Evolutionary conservation across 2,888 invertebrate species (phyloP), one percentile per base, ranked within the genome.

Genomic region (Eupithecia subfuscata): DNA sequence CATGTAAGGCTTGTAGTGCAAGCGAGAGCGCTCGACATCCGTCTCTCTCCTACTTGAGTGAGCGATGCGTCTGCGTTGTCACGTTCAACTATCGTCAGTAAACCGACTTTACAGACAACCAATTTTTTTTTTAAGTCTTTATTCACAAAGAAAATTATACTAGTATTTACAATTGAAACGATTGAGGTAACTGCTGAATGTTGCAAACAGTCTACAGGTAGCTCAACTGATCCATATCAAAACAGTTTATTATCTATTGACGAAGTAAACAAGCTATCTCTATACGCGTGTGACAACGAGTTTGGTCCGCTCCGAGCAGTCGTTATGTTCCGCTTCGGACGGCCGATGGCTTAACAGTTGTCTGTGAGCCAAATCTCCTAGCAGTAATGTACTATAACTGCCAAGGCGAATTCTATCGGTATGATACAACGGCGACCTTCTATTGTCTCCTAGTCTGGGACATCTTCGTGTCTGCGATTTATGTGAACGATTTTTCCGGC

Each of bases 391-490:
- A 85, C 86, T 86, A 78, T 86, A 83, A 88, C 86, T 92, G 93
- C 93, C 93, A 93, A 93, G 84, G 88, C 90, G 86, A 90, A 92
- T 92, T 91, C 91, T 93, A 91, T 88, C 87, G 88, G 87, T 88
- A 89, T 90, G 91, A 92, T 89, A 92, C 90, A 90, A 85, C 88
- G 80, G 74, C 86, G 91, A 92, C 93, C 93, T 93, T 92, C 93
- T 89, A 90, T 92, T 92, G 92, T 93, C 90, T 93, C 85, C 86
- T 79, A 83, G 84, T 85, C 82, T 87, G 84, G 86, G 88, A 86
- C 87, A 87, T 88, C 89, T 89, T 79, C 45, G 71, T 65, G 74
- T 69, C 72, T 70, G 2, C 64, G 45, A 77, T 75, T 75, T 64
- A 77, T 75, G 70, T 37, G 72, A 71, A 70, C 70, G 45, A 56